Evolutionary conservation across 1,140 invertebrate genomes (phyloP).

Genomic region (Aphelinus atriplicis): DNA sequence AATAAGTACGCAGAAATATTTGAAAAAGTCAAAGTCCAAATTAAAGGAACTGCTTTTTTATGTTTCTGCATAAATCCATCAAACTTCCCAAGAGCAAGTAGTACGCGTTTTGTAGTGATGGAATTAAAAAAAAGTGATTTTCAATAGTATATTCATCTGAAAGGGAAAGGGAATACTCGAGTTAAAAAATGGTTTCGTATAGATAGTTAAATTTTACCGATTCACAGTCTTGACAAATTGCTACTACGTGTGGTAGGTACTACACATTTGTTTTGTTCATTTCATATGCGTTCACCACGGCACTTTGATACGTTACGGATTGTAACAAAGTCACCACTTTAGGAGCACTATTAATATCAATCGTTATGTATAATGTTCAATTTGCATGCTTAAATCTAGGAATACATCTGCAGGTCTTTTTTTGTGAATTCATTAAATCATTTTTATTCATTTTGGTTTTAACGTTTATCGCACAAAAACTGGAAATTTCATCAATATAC

Average conservation of each 20-base stretch:
- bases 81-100: constrained; percentile 31
- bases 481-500: constrained; percentile 50
- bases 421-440: constrained; percentile 42
- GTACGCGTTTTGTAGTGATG: constrained; percentile 16
- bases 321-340: constrained; percentile 53
- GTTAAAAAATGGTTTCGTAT: constrained; percentile 33
- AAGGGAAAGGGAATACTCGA: constrained; percentile 22
- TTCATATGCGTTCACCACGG: constrained; percentile 23
- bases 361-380: constrained; percentile 56
- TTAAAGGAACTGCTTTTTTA: constrained; percentile 22
- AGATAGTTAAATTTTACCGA: constrained; percentile 43
- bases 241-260: constrained; percentile 51
- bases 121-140: constrained; percentile 36
- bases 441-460: constrained; percentile 48
- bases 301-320: constrained; percentile 28
- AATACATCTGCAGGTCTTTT: constrained; percentile 52
- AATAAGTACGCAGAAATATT: constrained; percentile 12
- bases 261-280: constrained; percentile 50
- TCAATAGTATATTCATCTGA: constrained; percentile 31
- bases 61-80: constrained; percentile 35
- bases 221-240: constrained; percentile 60
- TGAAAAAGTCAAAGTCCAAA: constrained; percentile 20
- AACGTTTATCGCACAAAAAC: constrained; percentile 27
- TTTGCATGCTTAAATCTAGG: constrained; percentile 58
- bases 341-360: constrained; percentile 58